phyloP scores from a whole-genome alignment of 2,113 vertebrate genomes.

The Saimiri boliviensis region DNA sequence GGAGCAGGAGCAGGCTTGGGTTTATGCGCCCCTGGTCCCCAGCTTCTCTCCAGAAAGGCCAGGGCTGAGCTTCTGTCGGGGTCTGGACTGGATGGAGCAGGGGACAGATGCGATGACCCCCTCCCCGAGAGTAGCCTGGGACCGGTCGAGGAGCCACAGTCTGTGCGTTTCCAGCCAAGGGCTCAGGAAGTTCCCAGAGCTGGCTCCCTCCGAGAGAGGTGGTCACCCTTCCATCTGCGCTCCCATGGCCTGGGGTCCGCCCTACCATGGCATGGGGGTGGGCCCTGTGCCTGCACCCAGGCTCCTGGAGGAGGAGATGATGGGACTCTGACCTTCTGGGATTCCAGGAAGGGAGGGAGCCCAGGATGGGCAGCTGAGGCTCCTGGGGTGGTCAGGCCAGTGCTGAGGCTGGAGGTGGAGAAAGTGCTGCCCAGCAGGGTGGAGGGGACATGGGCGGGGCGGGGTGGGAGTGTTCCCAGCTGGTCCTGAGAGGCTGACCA shows the following conservation, averaged over 20 bases:
- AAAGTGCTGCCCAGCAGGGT: background rate
- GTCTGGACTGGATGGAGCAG: background rate
- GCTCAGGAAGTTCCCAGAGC: too few relatives aligned
- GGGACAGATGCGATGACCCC: accelerated
- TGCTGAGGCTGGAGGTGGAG: accelerated
- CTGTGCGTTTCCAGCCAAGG: accelerated
- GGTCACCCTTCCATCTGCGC: background rate
- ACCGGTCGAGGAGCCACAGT: accelerated
- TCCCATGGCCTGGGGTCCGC: too few relatives aligned
- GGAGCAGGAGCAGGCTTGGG: background rate
- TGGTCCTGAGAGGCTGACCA: background rate
- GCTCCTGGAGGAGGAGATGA: accelerated
- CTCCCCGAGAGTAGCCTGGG: accelerated
- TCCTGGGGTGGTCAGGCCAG: background rate
- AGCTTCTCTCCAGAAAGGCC: background rate
- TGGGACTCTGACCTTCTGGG: accelerated
- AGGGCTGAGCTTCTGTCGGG: background rate
- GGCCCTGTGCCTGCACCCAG: background rate
- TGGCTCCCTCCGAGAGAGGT: accelerated
- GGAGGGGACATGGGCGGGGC: accelerated
- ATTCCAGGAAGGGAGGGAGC: too few relatives aligned
- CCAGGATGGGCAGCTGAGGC: background rate
- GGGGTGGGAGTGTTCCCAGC: accelerated
- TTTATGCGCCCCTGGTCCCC: background rate
- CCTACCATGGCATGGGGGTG: accelerated